Evolutionary conservation across 1,140 invertebrate genomes (phyloP).

Genomic region (Aphaenogaster ashmeadi): DNA sequence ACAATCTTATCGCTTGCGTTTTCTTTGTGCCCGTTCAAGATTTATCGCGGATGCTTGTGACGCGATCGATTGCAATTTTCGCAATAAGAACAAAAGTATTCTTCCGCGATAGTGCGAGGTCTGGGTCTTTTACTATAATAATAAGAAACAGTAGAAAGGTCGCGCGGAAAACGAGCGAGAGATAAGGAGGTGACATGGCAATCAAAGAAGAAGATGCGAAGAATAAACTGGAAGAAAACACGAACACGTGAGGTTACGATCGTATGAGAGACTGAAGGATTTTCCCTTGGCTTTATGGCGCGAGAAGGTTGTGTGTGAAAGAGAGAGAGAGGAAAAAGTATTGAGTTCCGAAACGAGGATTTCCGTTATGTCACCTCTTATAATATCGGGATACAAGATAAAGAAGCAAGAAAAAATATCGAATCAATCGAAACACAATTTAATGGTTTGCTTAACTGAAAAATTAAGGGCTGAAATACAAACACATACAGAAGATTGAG

Average conservation of each 20-base stretch:
- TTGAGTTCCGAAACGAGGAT: slow-evolving; percentile 50
- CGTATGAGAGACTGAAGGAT: slow-evolving; percentile 39
- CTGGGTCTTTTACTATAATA: slow-evolving; percentile 58
- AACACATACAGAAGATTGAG: background rate
- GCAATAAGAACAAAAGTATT: slow-evolving; percentile 22
- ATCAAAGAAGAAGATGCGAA: slow-evolving; percentile 48
- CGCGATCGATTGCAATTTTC: slow-evolving; percentile 25
- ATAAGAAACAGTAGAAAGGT: slow-evolving; percentile 40
- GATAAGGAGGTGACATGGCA: slow-evolving; percentile 39
- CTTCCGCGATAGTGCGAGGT: background rate
- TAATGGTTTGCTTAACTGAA: slow-evolving; percentile 20
- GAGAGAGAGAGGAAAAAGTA: slow-evolving; percentile 24
- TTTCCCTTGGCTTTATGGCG: slow-evolving; percentile 35
- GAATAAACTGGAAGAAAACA: slow-evolving; percentile 66
- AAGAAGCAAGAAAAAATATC: slow-evolving; percentile 24
- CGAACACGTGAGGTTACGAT: background rate
- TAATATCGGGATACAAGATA: slow-evolving; percentile 15
- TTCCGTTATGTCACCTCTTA: background rate
- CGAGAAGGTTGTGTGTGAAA: background rate
- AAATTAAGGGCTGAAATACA: background rate
- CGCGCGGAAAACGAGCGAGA: slow-evolving; percentile 9
- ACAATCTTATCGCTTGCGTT: background rate
- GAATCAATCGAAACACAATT: slow-evolving; percentile 29
- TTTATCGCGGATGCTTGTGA: slow-evolving; percentile 26
- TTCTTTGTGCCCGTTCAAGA: background rate